A percentile compares a stretch with the other conserved stretches of the same genome.
Evolutionary conservation across 92 coral and sea anemone genomes (phyloP).

Genomic region (Epizoanthus ramosus): DNA sequence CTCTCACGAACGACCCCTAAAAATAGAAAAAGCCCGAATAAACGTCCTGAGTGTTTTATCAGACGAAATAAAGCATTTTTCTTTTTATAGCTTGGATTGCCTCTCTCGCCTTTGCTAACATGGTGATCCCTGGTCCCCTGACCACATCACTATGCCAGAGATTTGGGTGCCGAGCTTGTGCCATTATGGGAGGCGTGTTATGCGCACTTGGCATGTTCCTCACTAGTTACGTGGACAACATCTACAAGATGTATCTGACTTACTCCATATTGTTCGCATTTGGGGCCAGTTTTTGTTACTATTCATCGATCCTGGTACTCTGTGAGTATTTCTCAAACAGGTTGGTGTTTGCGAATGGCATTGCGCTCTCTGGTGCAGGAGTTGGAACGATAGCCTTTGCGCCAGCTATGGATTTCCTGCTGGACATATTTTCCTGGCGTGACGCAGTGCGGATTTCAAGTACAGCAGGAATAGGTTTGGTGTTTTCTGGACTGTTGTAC

Average conservation of each 20-base stretch:
- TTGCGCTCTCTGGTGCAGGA: constrained; percentile 89
- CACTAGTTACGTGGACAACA: constrained; percentile 58
- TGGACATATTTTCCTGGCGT: constrained; percentile 73
- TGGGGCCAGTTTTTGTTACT: constrained; percentile 75
- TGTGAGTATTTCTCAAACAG: constrained; percentile 61
- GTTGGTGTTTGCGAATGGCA: constrained; percentile 80
- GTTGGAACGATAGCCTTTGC: constrained; percentile 79
- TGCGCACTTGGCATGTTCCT: constrained; percentile 59
- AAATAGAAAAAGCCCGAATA: too few species aligned
- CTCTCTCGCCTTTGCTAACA: constrained; percentile 69
- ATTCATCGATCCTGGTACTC: constrained; percentile 66
- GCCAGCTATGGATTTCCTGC: constrained; percentile 64
- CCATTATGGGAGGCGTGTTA: constrained; percentile 63
- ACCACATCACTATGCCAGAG: constrained; percentile 55
- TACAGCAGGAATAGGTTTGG: constrained; percentile 51
- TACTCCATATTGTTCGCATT: constrained; percentile 69
- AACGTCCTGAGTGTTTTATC: too few species aligned
- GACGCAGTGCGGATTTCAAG: constrained; percentile 69
- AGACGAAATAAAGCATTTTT: background rate
- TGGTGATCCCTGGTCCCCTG: constrained; percentile 67
- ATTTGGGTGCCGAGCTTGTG: constrained; percentile 59
- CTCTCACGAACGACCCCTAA: too few species aligned
- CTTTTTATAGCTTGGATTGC: constrained; percentile 72
- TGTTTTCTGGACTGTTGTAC: constrained; percentile 66
- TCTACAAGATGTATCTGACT: constrained; percentile 68